Percentiles rank a stretch among this genome's conserved stretches.
Conservation (phyloP, 2,113 vertebrate species). For the Urocitellus parryii region DNA sequence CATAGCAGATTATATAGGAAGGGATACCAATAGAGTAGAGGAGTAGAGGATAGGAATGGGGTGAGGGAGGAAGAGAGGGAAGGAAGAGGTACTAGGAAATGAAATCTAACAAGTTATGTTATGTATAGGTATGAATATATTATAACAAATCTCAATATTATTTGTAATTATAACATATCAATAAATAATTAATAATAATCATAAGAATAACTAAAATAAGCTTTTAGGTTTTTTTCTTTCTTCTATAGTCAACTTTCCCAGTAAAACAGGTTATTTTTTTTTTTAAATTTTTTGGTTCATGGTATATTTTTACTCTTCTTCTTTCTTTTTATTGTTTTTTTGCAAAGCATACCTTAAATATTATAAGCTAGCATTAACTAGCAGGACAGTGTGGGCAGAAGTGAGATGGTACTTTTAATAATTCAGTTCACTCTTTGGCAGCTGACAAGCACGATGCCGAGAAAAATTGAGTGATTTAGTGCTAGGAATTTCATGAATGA, state of each 20-base stretch:
- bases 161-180: too few relatives aligned
- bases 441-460: slow-evolving; percentile 90
- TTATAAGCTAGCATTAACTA: slow-evolving; percentile 89
- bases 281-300: slow-evolving; percentile 68
- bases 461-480: slow-evolving; percentile 93
- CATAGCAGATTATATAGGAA: slow-evolving; percentile 87
- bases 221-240: slow-evolving; percentile 87
- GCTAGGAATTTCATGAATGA: slow-evolving; percentile 87
- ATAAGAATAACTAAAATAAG: slow-evolving; percentile 84
- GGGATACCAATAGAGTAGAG: too few relatives aligned
- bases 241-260: slow-evolving; percentile 94
- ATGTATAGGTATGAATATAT: too few relatives aligned
- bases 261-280: slow-evolving; percentile 90
- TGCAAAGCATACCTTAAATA: slow-evolving; percentile 88
- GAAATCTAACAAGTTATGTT: too few relatives aligned
- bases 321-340: background rate
- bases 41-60: too few relatives aligned
- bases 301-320: slow-evolving; percentile 48
- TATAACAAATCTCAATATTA: too few relatives aligned
- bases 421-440: slow-evolving; percentile 92
- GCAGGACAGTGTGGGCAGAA: slow-evolving; percentile 86
- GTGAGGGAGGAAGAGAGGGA: too few relatives aligned
- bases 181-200: too few relatives aligned
- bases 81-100: too few relatives aligned
- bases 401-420: slow-evolving; percentile 90